phyloP scores from a whole-genome alignment of 2,113 vertebrate genomes.

The Neolamprologus devosi region DNA sequence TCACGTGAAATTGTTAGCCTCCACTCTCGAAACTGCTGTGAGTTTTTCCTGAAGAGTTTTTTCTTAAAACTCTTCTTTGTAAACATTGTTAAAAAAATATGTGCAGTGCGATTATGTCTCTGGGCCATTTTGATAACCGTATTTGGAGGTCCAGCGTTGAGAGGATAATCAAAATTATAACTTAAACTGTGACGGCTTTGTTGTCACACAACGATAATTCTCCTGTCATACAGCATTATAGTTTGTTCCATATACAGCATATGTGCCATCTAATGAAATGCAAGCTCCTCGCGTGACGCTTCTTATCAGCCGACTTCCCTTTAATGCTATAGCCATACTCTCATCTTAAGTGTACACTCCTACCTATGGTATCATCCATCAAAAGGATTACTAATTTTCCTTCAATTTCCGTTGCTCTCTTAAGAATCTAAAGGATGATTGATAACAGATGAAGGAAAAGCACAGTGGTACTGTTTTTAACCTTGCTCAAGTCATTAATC shows the following conservation, averaged over 20 bases:
- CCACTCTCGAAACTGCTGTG: slow-evolving; percentile 13
- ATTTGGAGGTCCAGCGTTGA: not conserved
- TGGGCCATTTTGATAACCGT: slow-evolving; percentile 1
- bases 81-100: not conserved
- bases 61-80: slow-evolving; percentile 2
- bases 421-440: slow-evolving; percentile 73
- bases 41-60: slow-evolving; percentile 13
- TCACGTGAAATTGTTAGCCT: slow-evolving; percentile 35
- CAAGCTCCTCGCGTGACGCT: slow-evolving; percentile 2
- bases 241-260: not conserved
- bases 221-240: slow-evolving; percentile 21
- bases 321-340: slow-evolving; percentile 39
- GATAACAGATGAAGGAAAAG: slow-evolving; percentile 71
- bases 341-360: slow-evolving; percentile 36
- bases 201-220: not conserved
- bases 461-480: slow-evolving; percentile 75
- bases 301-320: slow-evolving; percentile 20
- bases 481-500: slow-evolving; percentile 77
- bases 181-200: slow-evolving; percentile 10
- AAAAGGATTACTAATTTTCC: slow-evolving; percentile 70
- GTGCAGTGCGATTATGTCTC: not conserved
- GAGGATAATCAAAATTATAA: slow-evolving; percentile 2
- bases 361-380: slow-evolving; percentile 62
- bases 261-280: not conserved
- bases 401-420: slow-evolving; percentile 70